Evolutionary conservation across 1,140 invertebrate genomes (phyloP), one percentile per base, ranked within the genome.

Genomic region (Acromyrmex charruanus): DNA sequence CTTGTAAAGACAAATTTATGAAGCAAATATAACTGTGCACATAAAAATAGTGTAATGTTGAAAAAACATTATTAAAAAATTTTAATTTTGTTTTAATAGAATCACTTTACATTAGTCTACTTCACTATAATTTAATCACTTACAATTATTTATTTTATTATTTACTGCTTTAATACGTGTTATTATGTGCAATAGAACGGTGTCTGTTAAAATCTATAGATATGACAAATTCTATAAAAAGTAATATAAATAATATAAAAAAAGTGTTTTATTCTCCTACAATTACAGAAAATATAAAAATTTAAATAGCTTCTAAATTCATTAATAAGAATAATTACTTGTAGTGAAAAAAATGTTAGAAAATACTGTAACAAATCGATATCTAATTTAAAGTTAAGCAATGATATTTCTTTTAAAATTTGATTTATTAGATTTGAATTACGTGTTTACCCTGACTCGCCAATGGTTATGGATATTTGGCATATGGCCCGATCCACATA

Each of bases 401-500:
- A 31, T 53, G 3, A 53, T 25, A 25, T 53, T 25, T 25, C 12
- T 51, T 35, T 5, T 68, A 65, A 49, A 49, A 74, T 51, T 61
- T 72, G 1, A 39, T 31, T 74, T 74, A 16, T 21, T 61, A 82
- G 80, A 82, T 74, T 49, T 82, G 14, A 44, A 31, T 61, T 28
- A 74, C 55, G 39, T 14, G 5, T 82, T 82, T 21, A 25, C 53
- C 0, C 12, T 82, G 18, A 74, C 21, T 44, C 53, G 25, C 0
- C 55, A 61, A 16, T 72, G 68, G 14, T n/a, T 82, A 18, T n/a
- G 68, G 25, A 6, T 82, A 18, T 74, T 59, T 21, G 80, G 80
- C 39, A 21, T 74, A 61, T 72, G 80, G 68, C 80, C 80, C 14
- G 80, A 82, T 61, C 53, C 80, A 0, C 6, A 16, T 12, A n/a